Evolutionary conservation across 2,797 vertebrate genomes (phyloP), one percentile per base, ranked within the genome.

Genomic region (Myotis pilosus): DNA sequence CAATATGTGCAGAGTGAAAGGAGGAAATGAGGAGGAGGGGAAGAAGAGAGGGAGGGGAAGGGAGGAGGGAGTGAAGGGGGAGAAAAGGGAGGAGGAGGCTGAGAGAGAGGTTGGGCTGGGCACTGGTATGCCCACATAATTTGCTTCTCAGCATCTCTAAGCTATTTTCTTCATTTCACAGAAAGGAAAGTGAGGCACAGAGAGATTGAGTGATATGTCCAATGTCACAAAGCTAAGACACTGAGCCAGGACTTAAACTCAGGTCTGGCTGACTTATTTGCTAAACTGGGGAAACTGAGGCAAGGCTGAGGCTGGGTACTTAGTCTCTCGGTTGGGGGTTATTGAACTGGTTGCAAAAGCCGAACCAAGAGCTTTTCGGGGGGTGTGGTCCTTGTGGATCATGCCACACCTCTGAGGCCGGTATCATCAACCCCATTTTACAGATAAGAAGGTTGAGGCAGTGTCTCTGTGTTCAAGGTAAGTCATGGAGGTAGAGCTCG

Each of bases 1-100:
- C 92, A 95, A 30, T 93, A 76, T 68, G 90, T 91, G 85, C 47
- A 13, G 78, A 74, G 8, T 55, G 85, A 85, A 83, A 90, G 86
- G 36, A 57, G 53, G 30, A 8, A 44, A 6, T 62, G 33, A 22
- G 22, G 44, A 38, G 38, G 53, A 30, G 22, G 30, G n/a, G 38
- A 15, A 44, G 68, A 49, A 68, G 16, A 16, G 22, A 8, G 13
- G n/a, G n/a, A 16, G 33, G 16, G 44, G 16, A 47, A n/a, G 4
- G 10, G 20, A 19, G 16, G 7, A 16, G 28, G 8, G 16, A 23
- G 15, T 3, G 3, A 51, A 2, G 28, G 51, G 6, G 25, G 16
- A 49, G n/a, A 1, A 10, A 1, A 9, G 75, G 49, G 12, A 55
- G 69, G 5, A 38, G 44, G 33, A 51, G 33, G 25, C 1, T 13